Evolutionary conservation across 2,888 invertebrate species (phyloP).

Genomic region (Ormyrus nitidulus): DNA sequence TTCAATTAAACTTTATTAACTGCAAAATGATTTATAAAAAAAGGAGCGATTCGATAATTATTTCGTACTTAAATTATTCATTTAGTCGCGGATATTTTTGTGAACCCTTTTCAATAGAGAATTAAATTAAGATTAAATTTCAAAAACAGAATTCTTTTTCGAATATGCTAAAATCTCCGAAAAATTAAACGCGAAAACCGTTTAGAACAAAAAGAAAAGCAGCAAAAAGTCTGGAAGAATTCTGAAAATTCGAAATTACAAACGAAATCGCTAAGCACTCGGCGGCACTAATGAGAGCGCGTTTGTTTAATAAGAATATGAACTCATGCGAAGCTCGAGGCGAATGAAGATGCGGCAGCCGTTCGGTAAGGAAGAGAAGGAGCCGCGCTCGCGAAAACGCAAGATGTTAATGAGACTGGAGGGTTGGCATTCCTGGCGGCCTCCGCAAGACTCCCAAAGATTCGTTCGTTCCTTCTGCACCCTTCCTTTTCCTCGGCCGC

Average conservation of each 20-base stretch:
- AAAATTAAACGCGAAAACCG: no score
- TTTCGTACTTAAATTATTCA: background rate
- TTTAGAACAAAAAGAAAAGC: background rate
- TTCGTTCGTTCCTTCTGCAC: constrained; percentile 65
- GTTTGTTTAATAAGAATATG: constrained; percentile 55
- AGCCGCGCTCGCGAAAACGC: constrained; percentile 65
- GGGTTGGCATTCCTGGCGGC: constrained; percentile 74
- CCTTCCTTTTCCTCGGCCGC: constrained; percentile 43
- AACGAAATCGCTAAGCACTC: background rate
- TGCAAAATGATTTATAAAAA: constrained; percentile 15
- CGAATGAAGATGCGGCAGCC: constrained; percentile 47
- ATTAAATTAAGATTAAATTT: background rate
- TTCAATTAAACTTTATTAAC: constrained; percentile 51
- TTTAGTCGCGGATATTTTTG: background rate
- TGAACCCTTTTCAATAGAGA: background rate
- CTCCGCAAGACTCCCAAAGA: constrained; percentile 71
- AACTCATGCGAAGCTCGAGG: constrained; percentile 29
- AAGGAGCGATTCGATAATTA: no score
- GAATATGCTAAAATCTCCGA: background rate
- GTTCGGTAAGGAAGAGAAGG: background rate
- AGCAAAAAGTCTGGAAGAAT: background rate
- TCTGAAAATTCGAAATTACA: background rate
- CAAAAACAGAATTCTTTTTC: background rate
- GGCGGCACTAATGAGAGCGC: background rate
- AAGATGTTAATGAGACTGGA: constrained; percentile 75